These are phyloP conservation scores for Neosilurus mollespiculum DNA, from an alignment of 2,797 vertebrate species.

Conservation along the genomic window DNA sequence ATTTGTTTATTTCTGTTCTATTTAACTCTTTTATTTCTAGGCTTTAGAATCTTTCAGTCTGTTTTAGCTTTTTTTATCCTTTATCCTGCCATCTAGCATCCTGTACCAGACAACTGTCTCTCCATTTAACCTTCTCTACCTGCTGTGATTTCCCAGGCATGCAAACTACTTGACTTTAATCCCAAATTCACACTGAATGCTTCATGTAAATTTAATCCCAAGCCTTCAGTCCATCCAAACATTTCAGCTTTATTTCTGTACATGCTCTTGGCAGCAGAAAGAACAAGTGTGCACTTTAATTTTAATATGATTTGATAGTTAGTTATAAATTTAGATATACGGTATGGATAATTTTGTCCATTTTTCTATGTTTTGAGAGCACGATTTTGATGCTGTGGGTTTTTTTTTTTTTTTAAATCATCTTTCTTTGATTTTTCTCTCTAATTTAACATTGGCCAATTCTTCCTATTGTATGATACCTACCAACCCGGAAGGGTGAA, in stretches of 20 bases:
- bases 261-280: neutral
- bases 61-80: neutral
- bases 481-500: neutral
- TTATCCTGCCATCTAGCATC: neutral
- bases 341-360: neutral
- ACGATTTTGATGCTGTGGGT: too few species aligned
- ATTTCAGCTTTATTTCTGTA: neutral
- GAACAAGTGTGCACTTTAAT: neutral
- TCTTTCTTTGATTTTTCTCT: too few species aligned
- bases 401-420: too few species aligned
- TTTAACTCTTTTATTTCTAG: neutral
- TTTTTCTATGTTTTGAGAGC: neutral
- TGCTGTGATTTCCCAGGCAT: neutral
- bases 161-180: neutral
- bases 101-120: too few species aligned
- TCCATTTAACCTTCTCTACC: neutral
- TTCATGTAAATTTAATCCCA: neutral
- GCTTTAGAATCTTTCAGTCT: neutral
- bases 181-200: neutral
- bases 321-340: conserved; percentile 2
- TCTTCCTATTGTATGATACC: neutral
- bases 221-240: neutral
- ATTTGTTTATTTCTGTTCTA: neutral
- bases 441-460: neutral
- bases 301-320: neutral